phyloP scores from a whole-genome alignment of 2,797 vertebrate species.

The Periparus ater region DNA sequence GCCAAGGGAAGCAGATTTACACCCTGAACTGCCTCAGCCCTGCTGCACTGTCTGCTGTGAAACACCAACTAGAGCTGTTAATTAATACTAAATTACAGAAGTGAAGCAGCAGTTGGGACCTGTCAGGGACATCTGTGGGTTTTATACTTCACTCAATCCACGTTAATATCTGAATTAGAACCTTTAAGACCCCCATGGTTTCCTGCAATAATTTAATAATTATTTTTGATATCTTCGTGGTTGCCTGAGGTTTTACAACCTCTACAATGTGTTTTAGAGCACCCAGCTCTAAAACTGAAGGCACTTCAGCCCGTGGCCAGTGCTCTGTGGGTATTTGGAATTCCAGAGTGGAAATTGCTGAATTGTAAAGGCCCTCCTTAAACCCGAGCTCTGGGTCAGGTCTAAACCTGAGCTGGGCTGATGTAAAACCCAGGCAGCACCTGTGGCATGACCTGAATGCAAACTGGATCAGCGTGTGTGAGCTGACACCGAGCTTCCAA shows the following conservation, averaged over 20 bases:
- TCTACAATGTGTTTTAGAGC: neutral
- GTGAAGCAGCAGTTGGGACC: neutral
- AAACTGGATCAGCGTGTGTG: neutral
- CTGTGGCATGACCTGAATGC: neutral
- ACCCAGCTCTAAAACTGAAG: neutral
- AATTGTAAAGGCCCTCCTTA: neutral
- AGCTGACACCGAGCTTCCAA: neutral
- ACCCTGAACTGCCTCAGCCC: neutral
- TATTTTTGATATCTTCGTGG: neutral
- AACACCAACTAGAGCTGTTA: neutral
- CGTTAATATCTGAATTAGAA: neutral
- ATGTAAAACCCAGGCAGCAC: neutral
- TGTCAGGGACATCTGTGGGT: neutral
- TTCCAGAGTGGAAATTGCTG: neutral
- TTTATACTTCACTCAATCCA: neutral
- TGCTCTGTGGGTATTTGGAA: neutral
- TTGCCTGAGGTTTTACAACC: neutral
- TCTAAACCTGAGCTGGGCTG: neutral
- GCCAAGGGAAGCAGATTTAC: neutral
- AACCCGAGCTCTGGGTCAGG: neutral
- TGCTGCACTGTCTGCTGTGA: neutral
- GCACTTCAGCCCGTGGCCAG: accelerated
- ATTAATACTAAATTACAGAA: neutral
- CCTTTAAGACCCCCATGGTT: neutral
- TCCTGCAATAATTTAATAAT: neutral